Base-by-base conservation (phyloP, 2,888 invertebrate species). In the Mythimna albipuncta region DNA sequence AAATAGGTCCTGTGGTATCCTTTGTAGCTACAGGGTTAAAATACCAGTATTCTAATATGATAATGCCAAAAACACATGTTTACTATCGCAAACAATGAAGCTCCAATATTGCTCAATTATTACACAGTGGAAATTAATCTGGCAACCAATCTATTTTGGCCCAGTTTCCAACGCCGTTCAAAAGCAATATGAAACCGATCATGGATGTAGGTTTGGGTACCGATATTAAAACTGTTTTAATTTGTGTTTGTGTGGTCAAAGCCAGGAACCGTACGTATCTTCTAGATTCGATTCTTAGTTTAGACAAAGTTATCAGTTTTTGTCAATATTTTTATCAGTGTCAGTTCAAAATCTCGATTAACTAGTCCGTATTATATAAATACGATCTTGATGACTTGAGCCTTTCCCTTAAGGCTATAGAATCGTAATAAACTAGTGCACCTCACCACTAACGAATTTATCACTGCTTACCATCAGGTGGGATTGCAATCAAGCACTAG, bases 131-230 rank as follows among this genome's bases (percentile, higher is more conserved):
- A 77, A 77, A 77, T 77, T 58, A 72, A 77, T 77, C 72, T 66
- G 63, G 11, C n/a, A 77, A 66, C 54, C 78, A 77, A 77, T 77
- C 65, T 66, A 77, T 66, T 77, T 68, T 58, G 75, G 58, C 64
- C 68, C 64, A 63, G 72, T 72, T 77, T 71, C 57, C 65, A 65
- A 21, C 32, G 50, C 64, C 57, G 57, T 44, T 63, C 61, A 65
- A 64, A 41, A 71, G 57, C 76, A 75, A 76, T 75, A 69, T 61
- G 35, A 74, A 69, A 67, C 58, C 21, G 44, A 64, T 71, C 52
- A 77, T 69, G 77, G 61, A 21, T 76, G 77, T 64, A 21, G 69
- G 54, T 63, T 62, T 69, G 26, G 38, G 57, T 38, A 52, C 9
- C 21, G 47, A 76, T 69, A 66, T 70, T 74, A 75, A 68, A 62